Evolutionary conservation across 2,797 vertebrate genomes (phyloP), one percentile per base, ranked within the genome.

Genomic region (Nyctalus aviator): DNA sequence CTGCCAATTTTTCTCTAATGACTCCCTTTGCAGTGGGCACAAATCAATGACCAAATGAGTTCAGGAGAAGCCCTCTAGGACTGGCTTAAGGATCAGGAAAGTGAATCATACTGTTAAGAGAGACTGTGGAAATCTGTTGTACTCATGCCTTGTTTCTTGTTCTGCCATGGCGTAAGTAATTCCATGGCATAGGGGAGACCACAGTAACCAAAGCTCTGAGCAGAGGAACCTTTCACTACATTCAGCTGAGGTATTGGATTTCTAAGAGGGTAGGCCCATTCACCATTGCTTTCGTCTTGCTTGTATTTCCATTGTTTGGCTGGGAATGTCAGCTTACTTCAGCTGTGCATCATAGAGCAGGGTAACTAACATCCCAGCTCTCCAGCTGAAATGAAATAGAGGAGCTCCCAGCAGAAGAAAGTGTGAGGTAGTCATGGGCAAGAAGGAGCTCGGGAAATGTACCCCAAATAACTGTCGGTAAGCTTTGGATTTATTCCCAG

Each of bases 401-500:
- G 62, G n/a, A 57, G 3, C 13, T 2, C 21, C 18, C 41, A 83
- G 15, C 95, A 53, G 41, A 23, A 55, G 25, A 71, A 44, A 30
- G 2, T 53, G 23, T 90, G 37, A 32, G 6, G 9, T 76, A 32
- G 3, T 85, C 21, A 25, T 5, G 8, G 35, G 86, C 11, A 73
- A 21, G 12, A 64, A 96, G 10, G 1, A 87, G 62, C 13, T 48
- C n/a, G 82, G 44, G 27, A 87, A 81, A 68, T 71, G 32, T 90
- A 44, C 4, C 48, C 9, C 27, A 82, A 85, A n/a, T 41, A 79
- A 46, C 41, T 76, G 32, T 75, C 53, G 46, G 13, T 73, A 93
- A 93, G 23, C 35, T 32, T 44, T 64, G n/a, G 21, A 90, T 41
- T 88, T 10, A 8, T 78, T 94, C 5, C 75, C 41, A 92, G 68